These are phyloP conservation scores for Onychostoma macrolepis DNA, from an alignment of 2,113 vertebrate species.

Conservation along the genomic window DNA sequence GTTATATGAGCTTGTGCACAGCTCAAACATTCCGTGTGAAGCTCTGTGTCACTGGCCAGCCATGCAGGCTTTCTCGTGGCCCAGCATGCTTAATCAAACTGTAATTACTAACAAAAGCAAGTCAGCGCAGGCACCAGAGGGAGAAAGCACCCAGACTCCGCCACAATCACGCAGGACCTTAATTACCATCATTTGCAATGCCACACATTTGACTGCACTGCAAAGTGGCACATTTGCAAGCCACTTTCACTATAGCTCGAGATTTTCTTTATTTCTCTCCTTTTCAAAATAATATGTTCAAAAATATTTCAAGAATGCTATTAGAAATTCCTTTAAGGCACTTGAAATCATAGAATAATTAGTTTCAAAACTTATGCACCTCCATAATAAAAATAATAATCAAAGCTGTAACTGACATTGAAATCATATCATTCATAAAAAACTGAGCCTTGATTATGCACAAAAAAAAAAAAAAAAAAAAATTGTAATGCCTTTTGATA, in stretches of 20 bases:
- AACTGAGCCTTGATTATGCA: not conserved
- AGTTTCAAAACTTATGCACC: not conserved
- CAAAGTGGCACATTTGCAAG: conserved; percentile 50
- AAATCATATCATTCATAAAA: not conserved
- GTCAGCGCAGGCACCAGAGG: conserved; percentile 69
- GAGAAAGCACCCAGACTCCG: conserved; percentile 61
- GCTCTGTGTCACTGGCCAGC: conserved; percentile 73
- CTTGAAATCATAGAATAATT: not conserved
- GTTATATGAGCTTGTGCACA: conserved; percentile 32
- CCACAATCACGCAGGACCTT: conserved; percentile 73
- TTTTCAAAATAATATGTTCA: conserved; percentile 20
- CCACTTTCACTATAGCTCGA: conserved; percentile 38
- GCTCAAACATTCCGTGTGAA: conserved; percentile 74
- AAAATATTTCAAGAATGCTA: not conserved
- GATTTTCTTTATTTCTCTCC: conserved; percentile 6
- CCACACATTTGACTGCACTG: conserved; percentile 59
- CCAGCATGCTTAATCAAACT: conserved; percentile 79
- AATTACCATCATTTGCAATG: conserved; percentile 66
- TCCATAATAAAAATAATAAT: not conserved
- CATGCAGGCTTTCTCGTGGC: conserved; percentile 71
- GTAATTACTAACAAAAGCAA: conserved; percentile 79
- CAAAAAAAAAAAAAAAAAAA: not conserved
- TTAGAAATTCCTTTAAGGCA: not conserved
- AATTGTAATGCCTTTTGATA: not conserved
- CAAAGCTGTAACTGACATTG: not conserved